A percentile compares a stretch with the other conserved stretches of the same genome.
Evolutionary conservation across 1,140 invertebrate species (phyloP).

Genomic region (Drosophila pachea): DNA sequence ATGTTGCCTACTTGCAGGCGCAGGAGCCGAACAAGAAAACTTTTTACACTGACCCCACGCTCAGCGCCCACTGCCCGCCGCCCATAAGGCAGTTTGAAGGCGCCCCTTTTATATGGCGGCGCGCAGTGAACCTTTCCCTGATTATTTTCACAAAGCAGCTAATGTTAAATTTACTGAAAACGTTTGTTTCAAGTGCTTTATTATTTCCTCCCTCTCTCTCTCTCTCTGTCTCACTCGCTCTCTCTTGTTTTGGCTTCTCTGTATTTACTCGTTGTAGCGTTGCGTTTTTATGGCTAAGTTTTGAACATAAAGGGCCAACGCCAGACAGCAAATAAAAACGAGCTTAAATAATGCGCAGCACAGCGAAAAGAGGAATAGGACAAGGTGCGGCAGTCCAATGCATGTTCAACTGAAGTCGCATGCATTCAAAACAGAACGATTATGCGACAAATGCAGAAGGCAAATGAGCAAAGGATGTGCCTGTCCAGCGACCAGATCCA

Average conservation of each 20-base stretch:
- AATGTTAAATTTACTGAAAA: constrained; percentile 78
- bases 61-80: constrained; percentile 4
- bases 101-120: constrained; percentile 18
- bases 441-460: constrained; percentile 66
- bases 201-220: constrained; percentile 57
- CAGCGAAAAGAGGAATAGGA: neutral
- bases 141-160: constrained; percentile 74
- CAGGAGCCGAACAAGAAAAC: constrained; percentile 54
- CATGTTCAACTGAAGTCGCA: constrained; percentile 49
- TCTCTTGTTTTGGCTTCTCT: constrained; percentile 26
- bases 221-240: neutral
- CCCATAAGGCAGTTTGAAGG: constrained; percentile 16
- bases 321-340: constrained; percentile 31
- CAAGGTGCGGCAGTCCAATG: constrained; percentile 46
- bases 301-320: constrained; percentile 21
- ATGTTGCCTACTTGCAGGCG: constrained; percentile 71
- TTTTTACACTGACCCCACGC: constrained; percentile 40
- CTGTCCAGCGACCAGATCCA: neutral
- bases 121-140: constrained; percentile 39
- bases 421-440: constrained; percentile 57
- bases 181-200: constrained; percentile 76
- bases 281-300: constrained; percentile 51
- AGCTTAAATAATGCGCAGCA: constrained; percentile 17
- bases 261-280: constrained; percentile 33
- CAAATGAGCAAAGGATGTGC: constrained; percentile 55